These are phyloP conservation scores for Varroa destructor DNA, from an alignment of 1,140 invertebrate genomes.

Conservation along the genomic window DNA sequence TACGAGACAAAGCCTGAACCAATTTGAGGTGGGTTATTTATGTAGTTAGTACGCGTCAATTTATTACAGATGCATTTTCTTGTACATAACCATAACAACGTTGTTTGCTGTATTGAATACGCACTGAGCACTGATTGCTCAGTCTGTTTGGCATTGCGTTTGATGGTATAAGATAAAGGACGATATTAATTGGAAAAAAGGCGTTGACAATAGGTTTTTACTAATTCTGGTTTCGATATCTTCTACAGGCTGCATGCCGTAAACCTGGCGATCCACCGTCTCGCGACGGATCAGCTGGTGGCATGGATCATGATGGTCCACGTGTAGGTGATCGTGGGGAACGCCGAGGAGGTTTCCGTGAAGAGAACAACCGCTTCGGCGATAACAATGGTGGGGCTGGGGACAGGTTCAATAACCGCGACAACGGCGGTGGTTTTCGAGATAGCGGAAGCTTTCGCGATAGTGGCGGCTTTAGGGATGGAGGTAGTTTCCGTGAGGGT, in stretches of 20 bases:
- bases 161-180: too few relatives aligned
- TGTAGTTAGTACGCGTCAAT: neutral
- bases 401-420: too few relatives aligned
- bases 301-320: conserved; percentile 4
- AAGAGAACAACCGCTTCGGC: neutral
- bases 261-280: conserved; percentile 13
- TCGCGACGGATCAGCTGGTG: conserved; percentile 4
- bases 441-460: neutral
- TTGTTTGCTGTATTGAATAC: too few relatives aligned
- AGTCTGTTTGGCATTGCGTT: too few relatives aligned
- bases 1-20: conserved; percentile 71
- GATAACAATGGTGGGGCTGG: too few relatives aligned
- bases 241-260: neutral
- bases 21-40: conserved; percentile 45
- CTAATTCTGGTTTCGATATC: too few relatives aligned
- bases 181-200: too few relatives aligned
- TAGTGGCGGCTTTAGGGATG: neutral
- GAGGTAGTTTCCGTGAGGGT: conserved; percentile 4
- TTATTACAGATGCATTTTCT: neutral
- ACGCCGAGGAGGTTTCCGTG: conserved; percentile 13
- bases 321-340: conserved; percentile 1
- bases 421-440: neutral
- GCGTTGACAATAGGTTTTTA: too few relatives aligned
- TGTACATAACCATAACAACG: too few relatives aligned
- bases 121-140: too few relatives aligned